Evolutionary conservation across 1,140 invertebrate species (phyloP).

Genomic region (Samia ricini): DNA sequence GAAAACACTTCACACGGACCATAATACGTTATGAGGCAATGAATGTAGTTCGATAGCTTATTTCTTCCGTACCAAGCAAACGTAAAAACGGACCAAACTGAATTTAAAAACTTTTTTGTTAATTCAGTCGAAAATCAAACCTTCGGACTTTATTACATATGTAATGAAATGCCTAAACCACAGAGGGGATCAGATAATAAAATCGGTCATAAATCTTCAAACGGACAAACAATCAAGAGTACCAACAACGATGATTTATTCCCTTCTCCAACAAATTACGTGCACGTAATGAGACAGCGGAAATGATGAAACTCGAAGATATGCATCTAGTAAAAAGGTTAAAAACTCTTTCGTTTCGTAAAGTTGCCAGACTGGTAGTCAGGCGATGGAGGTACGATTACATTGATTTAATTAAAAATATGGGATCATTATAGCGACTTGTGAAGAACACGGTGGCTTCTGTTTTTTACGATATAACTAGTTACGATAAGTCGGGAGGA

Average conservation of each 20-base stretch:
- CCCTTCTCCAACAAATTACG: conserved; percentile 7
- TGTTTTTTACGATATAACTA: not conserved
- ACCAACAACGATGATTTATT: conserved; percentile 1
- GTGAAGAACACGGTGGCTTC: not conserved
- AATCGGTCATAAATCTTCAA: not conserved
- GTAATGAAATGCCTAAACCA: not conserved
- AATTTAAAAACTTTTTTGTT: no score
- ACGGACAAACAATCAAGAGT: not conserved
- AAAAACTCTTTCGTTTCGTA: conserved; percentile 3
- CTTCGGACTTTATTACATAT: not conserved
- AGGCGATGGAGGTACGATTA: conserved; percentile 3
- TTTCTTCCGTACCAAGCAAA: no score
- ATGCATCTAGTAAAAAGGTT: conserved; percentile 19
- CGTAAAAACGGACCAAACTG: no score
- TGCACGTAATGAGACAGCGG: conserved; percentile 17
- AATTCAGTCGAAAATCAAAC: not conserved
- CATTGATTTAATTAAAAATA: conserved; percentile 17
- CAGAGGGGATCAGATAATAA: not conserved
- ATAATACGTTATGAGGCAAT: no score
- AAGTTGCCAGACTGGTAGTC: conserved; percentile 17
- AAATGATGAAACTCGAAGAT: conserved; percentile 28
- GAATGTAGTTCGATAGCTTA: no score
- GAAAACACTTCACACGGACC: no score
- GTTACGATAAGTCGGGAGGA: not conserved
- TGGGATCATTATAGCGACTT: conserved; percentile 6